phyloP scores from a whole-genome alignment of 2,797 vertebrate genomes.

The Sebastes iracundus region DNA sequence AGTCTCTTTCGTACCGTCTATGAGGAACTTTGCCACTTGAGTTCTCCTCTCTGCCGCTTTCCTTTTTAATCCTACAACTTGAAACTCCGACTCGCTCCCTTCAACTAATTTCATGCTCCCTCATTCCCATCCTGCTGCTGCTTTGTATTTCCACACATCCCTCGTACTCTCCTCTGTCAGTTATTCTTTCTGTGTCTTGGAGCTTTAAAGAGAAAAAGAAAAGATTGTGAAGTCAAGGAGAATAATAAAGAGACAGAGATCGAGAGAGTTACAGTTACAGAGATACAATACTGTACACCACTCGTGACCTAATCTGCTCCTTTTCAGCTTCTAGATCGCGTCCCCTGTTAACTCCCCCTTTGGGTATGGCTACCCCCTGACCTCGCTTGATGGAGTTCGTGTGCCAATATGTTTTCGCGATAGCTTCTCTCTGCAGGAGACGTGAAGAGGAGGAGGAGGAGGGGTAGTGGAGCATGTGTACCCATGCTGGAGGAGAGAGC shows the following conservation, averaged over 20 bases:
- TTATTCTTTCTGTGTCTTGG: slow-evolving; percentile 23
- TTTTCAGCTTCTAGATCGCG: not conserved
- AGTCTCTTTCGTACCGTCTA: not conserved
- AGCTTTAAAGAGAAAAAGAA: slow-evolving; percentile 13
- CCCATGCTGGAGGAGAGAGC: slow-evolving; percentile 48
- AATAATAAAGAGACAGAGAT: slow-evolving; percentile 19
- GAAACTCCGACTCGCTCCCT: slow-evolving; percentile 22
- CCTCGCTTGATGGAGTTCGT: slow-evolving; percentile 20
- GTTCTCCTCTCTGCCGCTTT: slow-evolving; percentile 14
- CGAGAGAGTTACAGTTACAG: not conserved
- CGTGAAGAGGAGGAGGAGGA: slow-evolving; percentile 12
- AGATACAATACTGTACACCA: not conserved
- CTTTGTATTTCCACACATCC: slow-evolving; percentile 9
- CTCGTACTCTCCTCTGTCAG: not conserved
- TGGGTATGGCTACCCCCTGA: slow-evolving; percentile 4
- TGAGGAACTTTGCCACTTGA: not conserved
- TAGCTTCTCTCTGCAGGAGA: slow-evolving; percentile 47
- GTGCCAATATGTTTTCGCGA: slow-evolving; percentile 37
- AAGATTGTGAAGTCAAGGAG: slow-evolving; percentile 7
- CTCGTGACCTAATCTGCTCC: not conserved
- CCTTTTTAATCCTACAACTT: slow-evolving; percentile 29
- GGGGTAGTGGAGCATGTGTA: slow-evolving; percentile 37
- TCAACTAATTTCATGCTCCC: slow-evolving; percentile 34
- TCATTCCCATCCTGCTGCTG: slow-evolving; percentile 8
- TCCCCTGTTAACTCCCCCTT: not conserved